Evolutionary conservation across 2,113 vertebrate species (phyloP), one percentile per base, ranked within the genome.

Genomic region (Indicator maculatus): DNA sequence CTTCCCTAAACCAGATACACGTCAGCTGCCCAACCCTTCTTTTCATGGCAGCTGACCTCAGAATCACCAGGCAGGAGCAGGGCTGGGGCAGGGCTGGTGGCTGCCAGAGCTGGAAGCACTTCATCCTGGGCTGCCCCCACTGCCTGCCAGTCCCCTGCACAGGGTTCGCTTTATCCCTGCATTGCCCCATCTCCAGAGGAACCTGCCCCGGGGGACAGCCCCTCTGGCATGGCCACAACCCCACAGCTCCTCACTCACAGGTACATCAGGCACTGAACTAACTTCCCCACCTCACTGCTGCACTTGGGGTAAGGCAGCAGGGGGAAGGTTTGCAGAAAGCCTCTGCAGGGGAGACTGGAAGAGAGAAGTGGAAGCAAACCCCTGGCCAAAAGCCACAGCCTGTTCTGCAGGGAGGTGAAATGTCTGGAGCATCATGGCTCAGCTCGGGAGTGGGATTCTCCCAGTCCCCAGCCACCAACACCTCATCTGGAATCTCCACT

Each of bases 361-460:
- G 28, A 64, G 53, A 64, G 59, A 30, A 71, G 38, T 3, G 10
- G 61, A 83, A 90, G 24, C n/a, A 80, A 67, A 53, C 4, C 50
- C 33, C 55, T 9, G 39, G 52, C 13, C 64, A 85, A 80, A 82
- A 81, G 23, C 78, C 38, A 6, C 74, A 69, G 86, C 19, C 21
- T 14, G 50, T 47, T 81, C 33, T 21, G 55, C 20, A 1, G 0
- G 15, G 58, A 70, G 56, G 3, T 23, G n/a, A 74, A 73, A 58
- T 0, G 3, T 14, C 61, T 24, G 69, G 23, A 72, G 47, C 44
- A 39, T 11, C 3, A 1, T 15, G 36, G 15, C 60, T 6, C 44
- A 4, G 36, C 16, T 69, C 6, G 0, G 16, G 19, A 61, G 26
- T 0, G 1, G 45, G 47, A 31, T 53, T 89, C 41, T 64, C 31